These are phyloP conservation scores for Cnemophilus loriae DNA, from an alignment of 2,113 vertebrate species.

Conservation along the genomic window DNA sequence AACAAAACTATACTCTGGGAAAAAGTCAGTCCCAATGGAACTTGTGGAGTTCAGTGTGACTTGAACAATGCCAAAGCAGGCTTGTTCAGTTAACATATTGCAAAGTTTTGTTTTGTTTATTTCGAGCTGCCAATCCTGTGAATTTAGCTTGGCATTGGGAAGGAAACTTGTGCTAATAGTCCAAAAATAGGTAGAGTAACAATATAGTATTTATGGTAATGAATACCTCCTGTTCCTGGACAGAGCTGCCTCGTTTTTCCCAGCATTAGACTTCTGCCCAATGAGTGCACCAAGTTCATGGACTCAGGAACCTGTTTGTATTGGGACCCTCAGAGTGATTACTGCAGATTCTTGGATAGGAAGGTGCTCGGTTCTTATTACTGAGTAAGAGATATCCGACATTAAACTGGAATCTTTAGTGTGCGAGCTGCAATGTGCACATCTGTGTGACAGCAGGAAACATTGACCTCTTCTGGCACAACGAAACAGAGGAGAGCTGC, in stretches of 20 bases:
- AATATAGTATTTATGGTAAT: background rate
- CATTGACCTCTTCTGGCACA: background rate
- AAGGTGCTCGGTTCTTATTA: background rate
- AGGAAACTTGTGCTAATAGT: background rate
- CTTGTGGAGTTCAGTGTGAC: background rate
- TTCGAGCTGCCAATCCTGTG: background rate
- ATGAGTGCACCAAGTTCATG: fast-evolving
- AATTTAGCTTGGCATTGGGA: background rate
- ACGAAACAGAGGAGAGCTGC: background rate
- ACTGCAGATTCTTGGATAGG: background rate
- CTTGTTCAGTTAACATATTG: background rate
- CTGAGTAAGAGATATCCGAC: background rate
- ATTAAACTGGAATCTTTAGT: background rate
- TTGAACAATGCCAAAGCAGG: background rate
- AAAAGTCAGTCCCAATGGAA: background rate
- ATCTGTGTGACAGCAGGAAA: background rate
- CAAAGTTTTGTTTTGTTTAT: background rate
- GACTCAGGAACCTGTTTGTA: background rate
- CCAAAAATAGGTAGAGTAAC: background rate
- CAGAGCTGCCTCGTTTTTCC: background rate
- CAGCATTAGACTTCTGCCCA: background rate
- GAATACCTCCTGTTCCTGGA: background rate
- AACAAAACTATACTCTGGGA: background rate
- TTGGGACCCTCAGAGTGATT: background rate
- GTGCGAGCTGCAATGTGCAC: fast-evolving